A percentile compares a stretch with the other conserved stretches of the same genome.
phyloP scores from a whole-genome alignment of 2,113 vertebrate species.

The Tretioscincus oriximinensis region DNA sequence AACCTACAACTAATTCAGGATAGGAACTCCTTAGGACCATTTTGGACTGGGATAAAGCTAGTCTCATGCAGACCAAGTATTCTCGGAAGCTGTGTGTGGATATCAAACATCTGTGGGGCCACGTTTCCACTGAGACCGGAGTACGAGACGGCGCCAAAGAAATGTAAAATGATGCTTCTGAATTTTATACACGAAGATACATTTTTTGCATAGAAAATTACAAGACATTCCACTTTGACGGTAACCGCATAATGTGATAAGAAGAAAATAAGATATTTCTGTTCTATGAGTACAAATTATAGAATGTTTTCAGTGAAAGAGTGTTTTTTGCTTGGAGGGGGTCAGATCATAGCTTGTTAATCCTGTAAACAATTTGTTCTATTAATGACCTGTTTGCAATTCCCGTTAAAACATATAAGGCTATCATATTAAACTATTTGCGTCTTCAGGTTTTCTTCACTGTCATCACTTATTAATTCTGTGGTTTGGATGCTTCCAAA shows the following conservation, averaged over 20 bases:
- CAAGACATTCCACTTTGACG: no score
- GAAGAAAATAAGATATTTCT: not conserved
- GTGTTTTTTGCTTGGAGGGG: not conserved
- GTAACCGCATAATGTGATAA: not conserved
- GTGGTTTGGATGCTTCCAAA: conserved; percentile 57
- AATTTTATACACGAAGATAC: no score
- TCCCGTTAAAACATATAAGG: not conserved
- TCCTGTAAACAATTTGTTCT: not conserved
- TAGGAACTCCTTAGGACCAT: no score
- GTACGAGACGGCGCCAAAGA: no score
- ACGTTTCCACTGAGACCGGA: no score
- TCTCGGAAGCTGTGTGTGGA: no score
- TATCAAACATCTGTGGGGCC: no score
- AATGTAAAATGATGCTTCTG: no score
- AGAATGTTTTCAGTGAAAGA: not conserved
- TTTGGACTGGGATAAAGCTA: no score
- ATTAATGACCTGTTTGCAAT: not conserved
- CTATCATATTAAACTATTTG: conserved; percentile 40
- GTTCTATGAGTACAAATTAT: not conserved
- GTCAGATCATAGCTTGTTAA: conserved; percentile 18
- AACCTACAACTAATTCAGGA: no score
- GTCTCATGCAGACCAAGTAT: no score
- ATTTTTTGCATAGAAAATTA: no score
- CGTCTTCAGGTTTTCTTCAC: conserved; percentile 25
- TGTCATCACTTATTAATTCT: conserved; percentile 16